A percentile compares a stretch with the other conserved stretches of the same genome.
Conservation (phyloP, 2,113 vertebrate genomes). For the Oxygymnocypris stewartii region DNA sequence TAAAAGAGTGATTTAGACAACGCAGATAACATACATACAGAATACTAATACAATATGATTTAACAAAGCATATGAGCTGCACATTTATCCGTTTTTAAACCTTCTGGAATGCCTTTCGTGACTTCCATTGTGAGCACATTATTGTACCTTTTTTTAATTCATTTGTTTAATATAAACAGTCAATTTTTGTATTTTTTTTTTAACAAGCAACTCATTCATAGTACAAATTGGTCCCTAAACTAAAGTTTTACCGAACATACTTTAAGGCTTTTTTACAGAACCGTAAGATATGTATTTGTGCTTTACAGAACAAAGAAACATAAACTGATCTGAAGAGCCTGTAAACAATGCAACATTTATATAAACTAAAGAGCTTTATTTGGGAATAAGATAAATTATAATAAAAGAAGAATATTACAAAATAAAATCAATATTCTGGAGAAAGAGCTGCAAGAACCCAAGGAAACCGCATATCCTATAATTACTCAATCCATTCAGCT, state of each 20-base stretch:
- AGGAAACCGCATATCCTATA: neutral
- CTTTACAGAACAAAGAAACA: neutral
- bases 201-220: neutral
- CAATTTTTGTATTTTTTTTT: no score
- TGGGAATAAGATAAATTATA: no score
- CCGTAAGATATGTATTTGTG: neutral
- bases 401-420: neutral
- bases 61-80: neutral
- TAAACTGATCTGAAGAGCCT: neutral
- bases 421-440: neutral
- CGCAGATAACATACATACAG: neutral
- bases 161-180: no score
- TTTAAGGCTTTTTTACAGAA: neutral
- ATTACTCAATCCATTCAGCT: neutral
- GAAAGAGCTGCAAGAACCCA: neutral
- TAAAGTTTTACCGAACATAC: neutral
- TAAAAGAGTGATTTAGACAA: neutral
- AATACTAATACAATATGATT: neutral
- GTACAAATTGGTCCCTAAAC: neutral
- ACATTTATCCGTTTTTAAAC: neutral
- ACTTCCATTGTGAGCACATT: no score
- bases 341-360: neutral
- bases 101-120: neutral
- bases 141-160: no score
- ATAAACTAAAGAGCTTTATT: neutral